phyloP scores from a whole-genome alignment of 2,797 vertebrate species.

The Pagetopsis macropterus region DNA sequence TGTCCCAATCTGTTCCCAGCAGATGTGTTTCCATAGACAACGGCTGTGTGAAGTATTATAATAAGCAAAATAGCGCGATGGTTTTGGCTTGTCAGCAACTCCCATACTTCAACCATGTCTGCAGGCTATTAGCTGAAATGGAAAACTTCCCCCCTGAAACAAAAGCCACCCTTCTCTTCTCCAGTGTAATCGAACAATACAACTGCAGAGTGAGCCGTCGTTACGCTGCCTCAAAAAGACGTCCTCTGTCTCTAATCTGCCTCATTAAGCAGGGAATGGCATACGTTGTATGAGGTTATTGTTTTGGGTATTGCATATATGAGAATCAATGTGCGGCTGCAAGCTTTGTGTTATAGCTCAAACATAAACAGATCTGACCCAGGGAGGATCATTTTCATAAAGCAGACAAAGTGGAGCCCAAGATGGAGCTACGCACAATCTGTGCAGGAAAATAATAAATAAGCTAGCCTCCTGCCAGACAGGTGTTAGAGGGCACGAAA shows the following conservation, averaged over 20 bases:
- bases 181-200: constrained; percentile 67
- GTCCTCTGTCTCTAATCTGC: constrained; percentile 63
- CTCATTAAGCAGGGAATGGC: constrained; percentile 66
- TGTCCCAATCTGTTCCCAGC: constrained; percentile 81
- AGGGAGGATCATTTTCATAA: constrained; percentile 67
- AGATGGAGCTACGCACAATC: constrained; percentile 60
- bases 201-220: constrained; percentile 60
- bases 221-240: constrained; percentile 47
- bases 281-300: constrained; percentile 58
- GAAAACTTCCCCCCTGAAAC: constrained; percentile 68
- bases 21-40: constrained; percentile 82
- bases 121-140: constrained; percentile 75
- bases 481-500: constrained; percentile 78
- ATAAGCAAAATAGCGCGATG: constrained; percentile 77
- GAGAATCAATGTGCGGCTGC: constrained; percentile 30
- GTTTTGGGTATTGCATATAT: constrained; percentile 50
- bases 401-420: constrained; percentile 58
- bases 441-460: constrained; percentile 66
- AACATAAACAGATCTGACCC: constrained; percentile 60
- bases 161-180: constrained; percentile 63
- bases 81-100: constrained; percentile 79
- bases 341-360: constrained; percentile 48
- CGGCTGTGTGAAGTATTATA: constrained; percentile 81
- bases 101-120: constrained; percentile 73
- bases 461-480: constrained; percentile 71